Conservation (phyloP, 2,797 vertebrate genomes). For the Chrosomus eos region DNA sequence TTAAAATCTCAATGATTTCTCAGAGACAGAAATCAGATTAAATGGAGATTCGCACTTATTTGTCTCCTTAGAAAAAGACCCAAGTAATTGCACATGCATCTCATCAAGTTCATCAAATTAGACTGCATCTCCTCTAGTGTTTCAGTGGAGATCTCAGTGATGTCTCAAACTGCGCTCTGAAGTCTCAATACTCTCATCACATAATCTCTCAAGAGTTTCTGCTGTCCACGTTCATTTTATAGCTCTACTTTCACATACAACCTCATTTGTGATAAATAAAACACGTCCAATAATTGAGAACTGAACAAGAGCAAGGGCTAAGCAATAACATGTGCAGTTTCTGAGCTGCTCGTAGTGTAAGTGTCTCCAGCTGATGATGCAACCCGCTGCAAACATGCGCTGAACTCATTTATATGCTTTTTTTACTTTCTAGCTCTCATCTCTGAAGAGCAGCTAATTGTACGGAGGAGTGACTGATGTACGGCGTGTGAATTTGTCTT, state of each 20-base stretch:
- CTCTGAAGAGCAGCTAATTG: conserved; percentile 23
- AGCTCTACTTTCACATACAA: not conserved
- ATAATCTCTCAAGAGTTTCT: not conserved
- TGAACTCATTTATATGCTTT: not conserved
- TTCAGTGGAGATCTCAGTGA: not conserved
- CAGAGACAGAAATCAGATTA: too few relatives aligned
- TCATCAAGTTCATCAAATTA: not conserved
- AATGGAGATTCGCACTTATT: not conserved
- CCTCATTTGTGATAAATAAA: not conserved
- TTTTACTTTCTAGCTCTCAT: conserved; percentile 5
- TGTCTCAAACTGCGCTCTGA: not conserved
- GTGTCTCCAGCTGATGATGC: conserved; percentile 46
- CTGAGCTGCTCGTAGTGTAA: conserved; percentile 31
- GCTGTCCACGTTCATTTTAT: not conserved
- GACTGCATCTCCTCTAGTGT: not conserved
- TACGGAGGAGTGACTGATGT: conserved; percentile 19
- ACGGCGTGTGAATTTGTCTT: conserved; percentile 4
- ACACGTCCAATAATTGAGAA: not conserved
- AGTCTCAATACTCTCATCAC: not conserved
- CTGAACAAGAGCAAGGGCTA: conserved; percentile 24
- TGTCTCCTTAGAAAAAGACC: not conserved
- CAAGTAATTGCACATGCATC: not conserved
- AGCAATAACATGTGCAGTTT: conserved; percentile 60
- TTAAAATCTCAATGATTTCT: not conserved
- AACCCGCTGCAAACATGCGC: conserved; percentile 40